Evolutionary conservation across 1,140 invertebrate species (phyloP).

Genomic region (Drosophila nebulosa): DNA sequence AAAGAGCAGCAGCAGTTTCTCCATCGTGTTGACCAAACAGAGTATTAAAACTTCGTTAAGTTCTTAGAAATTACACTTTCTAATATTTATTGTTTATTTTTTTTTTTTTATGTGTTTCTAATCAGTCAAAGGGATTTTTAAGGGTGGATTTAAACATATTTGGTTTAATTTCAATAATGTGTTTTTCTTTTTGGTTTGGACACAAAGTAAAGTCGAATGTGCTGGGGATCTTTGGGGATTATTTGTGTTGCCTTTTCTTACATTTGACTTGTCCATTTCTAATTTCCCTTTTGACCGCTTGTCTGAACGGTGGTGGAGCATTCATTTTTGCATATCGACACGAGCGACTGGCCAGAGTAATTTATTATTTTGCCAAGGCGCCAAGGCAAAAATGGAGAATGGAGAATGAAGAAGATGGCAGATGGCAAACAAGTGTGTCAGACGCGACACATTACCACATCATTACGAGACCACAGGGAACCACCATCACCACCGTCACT

Average conservation of each 20-base stretch:
- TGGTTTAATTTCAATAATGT: slow-evolving; percentile 43
- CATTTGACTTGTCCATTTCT: not conserved
- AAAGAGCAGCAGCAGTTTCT: too few species aligned
- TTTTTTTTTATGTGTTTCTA: not conserved
- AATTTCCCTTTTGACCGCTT: not conserved
- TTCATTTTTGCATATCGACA: slow-evolving; percentile 3
- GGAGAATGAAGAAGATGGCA: too few species aligned
- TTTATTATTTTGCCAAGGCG: slow-evolving; percentile 2
- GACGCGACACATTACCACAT: slow-evolving; percentile 51
- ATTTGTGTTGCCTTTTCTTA: not conserved
- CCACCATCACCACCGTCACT: not conserved
- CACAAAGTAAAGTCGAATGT: not conserved
- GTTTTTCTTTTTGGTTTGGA: slow-evolving; percentile 19
- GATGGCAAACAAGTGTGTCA: slow-evolving; percentile 8
- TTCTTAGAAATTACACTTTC: too few species aligned
- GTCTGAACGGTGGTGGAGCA: not conserved
- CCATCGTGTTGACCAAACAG: too few species aligned
- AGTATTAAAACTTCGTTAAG: not conserved
- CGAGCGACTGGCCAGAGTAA: not conserved
- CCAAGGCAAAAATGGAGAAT: not conserved
- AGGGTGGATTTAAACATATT: slow-evolving; percentile 3
- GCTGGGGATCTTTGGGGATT: not conserved
- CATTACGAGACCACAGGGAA: slow-evolving; percentile 59
- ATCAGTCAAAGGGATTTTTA: not conserved
- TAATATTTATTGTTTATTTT: slow-evolving; percentile 12